These are phyloP conservation scores for Falco rusticolus DNA, from an alignment of 2,797 vertebrate species.

Conservation along the genomic window DNA sequence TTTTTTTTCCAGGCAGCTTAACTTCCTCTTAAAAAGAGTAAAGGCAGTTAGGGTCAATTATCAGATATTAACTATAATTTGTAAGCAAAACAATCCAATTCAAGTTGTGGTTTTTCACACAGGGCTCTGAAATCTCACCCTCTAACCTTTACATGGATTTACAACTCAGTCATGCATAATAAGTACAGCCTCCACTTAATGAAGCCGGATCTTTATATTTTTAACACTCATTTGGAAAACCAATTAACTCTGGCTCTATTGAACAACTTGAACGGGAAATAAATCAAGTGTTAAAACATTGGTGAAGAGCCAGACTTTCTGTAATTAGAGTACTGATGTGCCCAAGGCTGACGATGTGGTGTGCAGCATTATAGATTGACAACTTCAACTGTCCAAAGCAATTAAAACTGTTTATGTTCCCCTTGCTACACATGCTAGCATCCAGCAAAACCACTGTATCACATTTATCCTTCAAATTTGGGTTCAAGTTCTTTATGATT, in stretches of 20 bases:
- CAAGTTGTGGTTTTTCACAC: slow-evolving; percentile 60
- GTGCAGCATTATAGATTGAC: slow-evolving; percentile 86
- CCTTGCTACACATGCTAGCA: background rate
- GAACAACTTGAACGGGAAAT: slow-evolving; percentile 87
- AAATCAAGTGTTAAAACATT: slow-evolving; percentile 95
- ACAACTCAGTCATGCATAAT: slow-evolving; percentile 76
- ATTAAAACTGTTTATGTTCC: slow-evolving; percentile 77
- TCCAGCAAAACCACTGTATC: background rate
- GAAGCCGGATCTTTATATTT: slow-evolving; percentile 85
- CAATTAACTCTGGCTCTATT: slow-evolving; percentile 90
- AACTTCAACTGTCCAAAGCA: slow-evolving; percentile 85
- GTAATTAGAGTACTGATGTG: slow-evolving; percentile 89
- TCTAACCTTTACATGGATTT: slow-evolving; percentile 78
- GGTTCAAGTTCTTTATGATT: background rate
- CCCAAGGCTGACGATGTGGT: slow-evolving; percentile 82
- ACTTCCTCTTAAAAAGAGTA: background rate
- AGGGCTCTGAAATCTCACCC: slow-evolving; percentile 62
- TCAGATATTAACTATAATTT: slow-evolving; percentile 56
- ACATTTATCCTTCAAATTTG: slow-evolving; percentile 3
- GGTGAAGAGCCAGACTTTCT: slow-evolving; percentile 85
- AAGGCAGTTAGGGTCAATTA: background rate
- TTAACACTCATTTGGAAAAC: slow-evolving; percentile 91
- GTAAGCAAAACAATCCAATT: slow-evolving; percentile 26
- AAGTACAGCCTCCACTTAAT: slow-evolving; percentile 83
- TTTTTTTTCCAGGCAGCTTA: background rate